phyloP scores from a whole-genome alignment of 2,113 vertebrate species.

The Mesocricetus auratus region DNA sequence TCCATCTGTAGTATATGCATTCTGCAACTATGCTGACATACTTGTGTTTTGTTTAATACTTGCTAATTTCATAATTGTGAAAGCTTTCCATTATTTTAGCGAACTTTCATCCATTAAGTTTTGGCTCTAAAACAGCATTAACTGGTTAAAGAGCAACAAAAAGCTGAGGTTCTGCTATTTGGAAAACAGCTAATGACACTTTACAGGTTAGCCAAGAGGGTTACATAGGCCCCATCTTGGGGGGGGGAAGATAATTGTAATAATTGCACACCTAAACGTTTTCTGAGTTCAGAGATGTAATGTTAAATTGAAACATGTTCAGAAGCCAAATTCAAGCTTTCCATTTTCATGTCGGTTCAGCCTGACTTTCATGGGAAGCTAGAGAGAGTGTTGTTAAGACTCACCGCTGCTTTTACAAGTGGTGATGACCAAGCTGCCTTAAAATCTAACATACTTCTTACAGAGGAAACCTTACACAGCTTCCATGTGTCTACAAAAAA shows the following conservation, averaged over 20 bases:
- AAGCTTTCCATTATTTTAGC: neutral
- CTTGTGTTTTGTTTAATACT: neutral
- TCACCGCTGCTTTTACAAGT: neutral
- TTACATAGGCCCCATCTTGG: neutral
- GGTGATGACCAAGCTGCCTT: neutral
- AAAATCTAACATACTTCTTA: neutral
- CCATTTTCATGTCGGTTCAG: slow-evolving; percentile 33
- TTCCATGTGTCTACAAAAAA: slow-evolving; percentile 18
- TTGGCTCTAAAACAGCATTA: neutral
- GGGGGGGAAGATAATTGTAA: slow-evolving; percentile 24
- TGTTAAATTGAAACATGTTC: slow-evolving; percentile 34
- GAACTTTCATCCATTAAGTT: neutral
- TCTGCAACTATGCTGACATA: neutral
- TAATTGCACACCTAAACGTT: neutral
- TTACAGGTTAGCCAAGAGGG: neutral
- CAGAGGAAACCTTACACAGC: neutral
- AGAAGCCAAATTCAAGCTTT: slow-evolving; percentile 19
- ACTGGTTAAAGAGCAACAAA: neutral
- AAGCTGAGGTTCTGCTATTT: neutral
- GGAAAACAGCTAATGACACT: neutral
- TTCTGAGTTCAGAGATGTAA: slow-evolving; percentile 22
- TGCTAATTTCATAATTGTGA: slow-evolving; percentile 4
- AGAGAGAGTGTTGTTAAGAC: slow-evolving; percentile 26
- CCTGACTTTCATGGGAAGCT: neutral
- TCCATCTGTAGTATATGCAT: neutral